phyloP scores from a whole-genome alignment of 2,113 vertebrate genomes.

The Upupa epops region DNA sequence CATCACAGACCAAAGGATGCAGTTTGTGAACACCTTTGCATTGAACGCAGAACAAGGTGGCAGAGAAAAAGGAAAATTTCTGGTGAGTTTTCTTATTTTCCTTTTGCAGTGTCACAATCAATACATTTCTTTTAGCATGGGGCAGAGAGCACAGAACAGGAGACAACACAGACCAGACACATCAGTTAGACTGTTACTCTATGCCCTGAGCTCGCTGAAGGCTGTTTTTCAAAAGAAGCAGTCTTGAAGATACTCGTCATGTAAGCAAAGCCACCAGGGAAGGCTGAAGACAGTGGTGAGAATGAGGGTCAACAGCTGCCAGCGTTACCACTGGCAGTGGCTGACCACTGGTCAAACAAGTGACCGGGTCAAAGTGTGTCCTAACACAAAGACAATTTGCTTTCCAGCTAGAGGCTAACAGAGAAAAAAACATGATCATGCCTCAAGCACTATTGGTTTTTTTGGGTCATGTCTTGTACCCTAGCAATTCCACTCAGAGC shows the following conservation, averaged over 20 bases:
- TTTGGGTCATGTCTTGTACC: not conserved
- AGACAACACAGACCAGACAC: not conserved
- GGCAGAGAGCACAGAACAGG: not conserved
- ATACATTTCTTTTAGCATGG: not conserved
- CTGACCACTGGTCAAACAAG: not conserved
- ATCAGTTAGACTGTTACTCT: not conserved
- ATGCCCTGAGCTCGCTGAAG: not conserved
- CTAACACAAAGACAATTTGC: not conserved
- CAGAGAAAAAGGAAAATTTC: not conserved
- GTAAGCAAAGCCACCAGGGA: not conserved
- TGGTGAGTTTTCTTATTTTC: not conserved
- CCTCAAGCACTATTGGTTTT: not conserved
- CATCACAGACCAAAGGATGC: not conserved
- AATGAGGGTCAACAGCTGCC: not conserved
- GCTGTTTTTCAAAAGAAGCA: not conserved
- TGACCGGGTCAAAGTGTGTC: not conserved
- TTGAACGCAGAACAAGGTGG: not conserved
- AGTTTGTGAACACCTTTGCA: not conserved
- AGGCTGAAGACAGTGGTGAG: not conserved
- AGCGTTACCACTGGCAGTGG: not conserved
- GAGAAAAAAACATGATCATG: not conserved
- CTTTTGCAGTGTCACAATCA: not conserved
- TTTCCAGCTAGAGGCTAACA: not conserved
- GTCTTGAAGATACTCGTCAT: rapidly evolving
- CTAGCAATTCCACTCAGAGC: not conserved